Conservation (phyloP, 1,140 invertebrate genomes). For the Aphaenogaster rudis region DNA sequence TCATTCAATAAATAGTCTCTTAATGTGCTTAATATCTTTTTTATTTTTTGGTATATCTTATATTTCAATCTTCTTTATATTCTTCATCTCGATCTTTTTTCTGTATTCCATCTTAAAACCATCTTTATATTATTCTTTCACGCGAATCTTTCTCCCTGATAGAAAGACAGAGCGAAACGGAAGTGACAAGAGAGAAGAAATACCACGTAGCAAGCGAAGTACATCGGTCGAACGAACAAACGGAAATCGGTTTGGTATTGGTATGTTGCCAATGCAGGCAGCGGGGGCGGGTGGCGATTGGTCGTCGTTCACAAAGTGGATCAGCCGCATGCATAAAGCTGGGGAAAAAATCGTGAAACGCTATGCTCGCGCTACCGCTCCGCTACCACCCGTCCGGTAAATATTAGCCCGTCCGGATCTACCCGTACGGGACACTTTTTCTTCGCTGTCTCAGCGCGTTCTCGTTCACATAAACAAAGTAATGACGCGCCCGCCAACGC, state of each 20-base stretch:
- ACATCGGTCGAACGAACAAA: conserved; percentile 54
- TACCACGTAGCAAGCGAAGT: conserved; percentile 32
- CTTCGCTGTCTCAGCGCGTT: conserved; percentile 80
- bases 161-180: conserved; percentile 26
- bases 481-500: conserved; percentile 76
- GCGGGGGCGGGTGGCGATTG: conserved; percentile 57
- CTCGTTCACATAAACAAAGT: conserved; percentile 82
- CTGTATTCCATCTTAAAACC: neutral
- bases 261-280: conserved; percentile 73
- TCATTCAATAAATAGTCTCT: neutral
- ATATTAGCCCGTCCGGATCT: conserved; percentile 72
- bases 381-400: conserved; percentile 71
- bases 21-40: neutral
- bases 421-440: conserved; percentile 74
- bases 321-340: conserved; percentile 73
- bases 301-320: conserved; percentile 75
- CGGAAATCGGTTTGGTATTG: conserved; percentile 66
- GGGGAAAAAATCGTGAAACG: conserved; percentile 69
- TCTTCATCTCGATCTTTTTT: neutral
- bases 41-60: neutral
- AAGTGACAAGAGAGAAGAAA: conserved; percentile 52
- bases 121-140: neutral
- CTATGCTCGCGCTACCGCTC: conserved; percentile 28
- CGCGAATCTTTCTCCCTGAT: conserved; percentile 33
- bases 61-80: neutral